Evolutionary conservation across 2,797 vertebrate species (phyloP).

Genomic region (Setipinna tenuifilis): DNA sequence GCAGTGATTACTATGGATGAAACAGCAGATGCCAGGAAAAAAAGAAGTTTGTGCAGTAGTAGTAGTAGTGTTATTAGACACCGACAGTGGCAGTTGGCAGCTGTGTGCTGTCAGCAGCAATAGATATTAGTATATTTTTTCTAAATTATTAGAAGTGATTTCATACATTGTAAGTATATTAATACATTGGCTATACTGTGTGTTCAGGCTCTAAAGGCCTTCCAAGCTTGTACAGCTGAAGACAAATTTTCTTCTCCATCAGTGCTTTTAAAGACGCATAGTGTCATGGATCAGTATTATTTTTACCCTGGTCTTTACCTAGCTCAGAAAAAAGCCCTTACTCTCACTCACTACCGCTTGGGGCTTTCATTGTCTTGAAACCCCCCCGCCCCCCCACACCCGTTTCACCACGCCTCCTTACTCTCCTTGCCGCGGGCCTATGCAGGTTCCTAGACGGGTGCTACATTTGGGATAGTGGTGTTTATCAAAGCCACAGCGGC

Average conservation of each 20-base stretch:
- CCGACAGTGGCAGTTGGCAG: too few species aligned
- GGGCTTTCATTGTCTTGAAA: not conserved
- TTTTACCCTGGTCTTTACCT: not conserved
- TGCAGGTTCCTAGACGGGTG: constrained; percentile 53
- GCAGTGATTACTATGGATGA: not conserved
- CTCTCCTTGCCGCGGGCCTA: not conserved
- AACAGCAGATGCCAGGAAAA: not conserved
- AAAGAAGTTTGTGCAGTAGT: not conserved
- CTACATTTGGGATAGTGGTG: constrained; percentile 57
- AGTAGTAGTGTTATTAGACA: too few species aligned
- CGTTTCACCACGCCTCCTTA: not conserved
- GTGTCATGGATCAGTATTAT: not conserved
- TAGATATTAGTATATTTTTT: too few species aligned
- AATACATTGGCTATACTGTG: too few species aligned
- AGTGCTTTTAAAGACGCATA: too few species aligned
- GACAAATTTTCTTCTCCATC: not conserved
- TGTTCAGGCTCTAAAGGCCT: too few species aligned
- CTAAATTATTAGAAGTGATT: too few species aligned
- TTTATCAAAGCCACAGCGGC: constrained; percentile 50
- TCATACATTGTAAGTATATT: too few species aligned
- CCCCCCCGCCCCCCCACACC: not conserved
- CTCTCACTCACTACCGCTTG: not conserved
- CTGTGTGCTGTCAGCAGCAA: too few species aligned
- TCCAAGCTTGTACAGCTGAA: not conserved
- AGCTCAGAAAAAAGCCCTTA: not conserved